A percentile compares a stretch with the other conserved stretches of the same genome.
Conservation (phyloP, 2,888 invertebrate species). For the Ferdinandea cuprea region DNA sequence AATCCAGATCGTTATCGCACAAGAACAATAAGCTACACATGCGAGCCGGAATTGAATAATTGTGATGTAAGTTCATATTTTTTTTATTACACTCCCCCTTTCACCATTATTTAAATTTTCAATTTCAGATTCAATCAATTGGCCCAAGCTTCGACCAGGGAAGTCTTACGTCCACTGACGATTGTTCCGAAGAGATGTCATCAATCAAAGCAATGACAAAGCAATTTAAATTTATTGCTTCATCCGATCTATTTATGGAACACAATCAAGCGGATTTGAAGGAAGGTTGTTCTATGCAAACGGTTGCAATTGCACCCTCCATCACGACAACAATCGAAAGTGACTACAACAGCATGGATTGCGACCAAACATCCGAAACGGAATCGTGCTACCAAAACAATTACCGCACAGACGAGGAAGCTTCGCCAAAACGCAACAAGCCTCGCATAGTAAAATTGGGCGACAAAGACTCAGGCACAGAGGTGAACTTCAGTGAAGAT, state of each 20-base stretch:
- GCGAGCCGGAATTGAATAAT: conserved; percentile 64
- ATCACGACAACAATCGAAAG: conserved; percentile 78
- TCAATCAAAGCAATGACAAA: conserved; percentile 81
- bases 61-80: conserved; percentile 49
- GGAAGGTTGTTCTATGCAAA: conserved; percentile 48
- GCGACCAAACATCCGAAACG: conserved; percentile 85
- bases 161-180: conserved; percentile 74
- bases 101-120: not conserved
- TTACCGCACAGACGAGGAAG: conserved; percentile 20
- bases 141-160: conserved; percentile 60
- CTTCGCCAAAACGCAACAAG: conserved; percentile 60
- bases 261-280: conserved; percentile 22
- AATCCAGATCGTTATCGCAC: conserved; percentile 90
- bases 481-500: conserved; percentile 84
- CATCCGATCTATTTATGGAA: conserved; percentile 81
- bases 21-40: conserved; percentile 83
- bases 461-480: conserved; percentile 83
- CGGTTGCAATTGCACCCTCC: conserved; percentile 77
- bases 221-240: conserved; percentile 80
- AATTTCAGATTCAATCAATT: conserved; percentile 57
- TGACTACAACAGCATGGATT: conserved; percentile 84
- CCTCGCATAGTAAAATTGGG: conserved; percentile 74
- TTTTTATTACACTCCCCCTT: too few species aligned
- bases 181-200: conserved; percentile 77
- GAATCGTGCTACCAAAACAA: conserved; percentile 82